These are phyloP conservation scores for Ascidia mentula DNA, from an alignment of 23 tunicate species.

Conservation along the genomic window DNA sequence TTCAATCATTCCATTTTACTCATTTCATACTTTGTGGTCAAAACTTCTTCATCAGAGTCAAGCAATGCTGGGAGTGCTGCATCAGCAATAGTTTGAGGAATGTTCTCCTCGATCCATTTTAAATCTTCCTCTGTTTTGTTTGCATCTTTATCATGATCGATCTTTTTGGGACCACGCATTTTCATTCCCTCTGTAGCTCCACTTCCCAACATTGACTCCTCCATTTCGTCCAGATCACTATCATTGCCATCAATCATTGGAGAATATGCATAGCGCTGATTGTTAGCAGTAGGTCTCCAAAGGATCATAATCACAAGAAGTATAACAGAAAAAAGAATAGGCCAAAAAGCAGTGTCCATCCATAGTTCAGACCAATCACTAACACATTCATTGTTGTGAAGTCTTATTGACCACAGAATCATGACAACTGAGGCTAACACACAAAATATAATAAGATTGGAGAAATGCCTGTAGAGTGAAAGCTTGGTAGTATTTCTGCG, in stretches of 20 bases:
- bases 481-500: slow-evolving; percentile 90
- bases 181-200: slow-evolving; percentile 90
- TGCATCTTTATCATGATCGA: slow-evolving; percentile 17
- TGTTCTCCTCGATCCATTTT: slow-evolving; percentile 99
- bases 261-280: slow-evolving; percentile 98
- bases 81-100: slow-evolving; percentile 95
- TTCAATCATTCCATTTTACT: slow-evolving; percentile 82
- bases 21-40: slow-evolving; percentile 92
- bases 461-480: slow-evolving; percentile 87
- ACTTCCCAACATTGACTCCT: slow-evolving; percentile 67
- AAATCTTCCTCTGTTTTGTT: slow-evolving; percentile 80
- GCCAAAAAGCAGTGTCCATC: slow-evolving; percentile 98
- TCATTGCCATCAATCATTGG: slow-evolving; percentile 94
- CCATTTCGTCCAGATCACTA: slow-evolving; percentile 65
- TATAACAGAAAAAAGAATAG: slow-evolving; percentile 85
- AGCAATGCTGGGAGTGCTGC: slow-evolving; percentile 86
- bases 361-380: slow-evolving; percentile 67
- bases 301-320: slow-evolving; percentile 90
- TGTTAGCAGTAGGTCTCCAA: slow-evolving; percentile 97
- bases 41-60: slow-evolving; percentile 93
- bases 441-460: slow-evolving; percentile 87
- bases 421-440: slow-evolving; percentile 56
- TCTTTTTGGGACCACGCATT: slow-evolving; percentile 56
- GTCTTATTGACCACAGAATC: slow-evolving; percentile 45
- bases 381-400: slow-evolving; percentile 21